Evolutionary conservation across 53 echinoderm and acorn worm genomes (phyloP).

Genomic region (Astropecten irregularis): DNA sequence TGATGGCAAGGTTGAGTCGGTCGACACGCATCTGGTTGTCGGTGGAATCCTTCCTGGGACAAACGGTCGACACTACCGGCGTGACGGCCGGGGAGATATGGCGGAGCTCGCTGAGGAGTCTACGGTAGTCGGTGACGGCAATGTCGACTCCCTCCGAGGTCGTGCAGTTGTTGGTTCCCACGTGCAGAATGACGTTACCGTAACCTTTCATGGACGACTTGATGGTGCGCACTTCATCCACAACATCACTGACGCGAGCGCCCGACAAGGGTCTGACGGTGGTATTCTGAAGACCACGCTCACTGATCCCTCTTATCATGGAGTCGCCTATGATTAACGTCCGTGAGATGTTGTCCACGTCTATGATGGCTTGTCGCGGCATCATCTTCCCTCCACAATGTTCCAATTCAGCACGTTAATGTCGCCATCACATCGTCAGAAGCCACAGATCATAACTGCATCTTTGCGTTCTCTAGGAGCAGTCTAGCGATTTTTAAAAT

Average conservation of each 20-base stretch:
- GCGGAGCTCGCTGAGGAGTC: not conserved
- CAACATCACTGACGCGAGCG: conserved; percentile 16
- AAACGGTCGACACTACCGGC: conserved; percentile 24
- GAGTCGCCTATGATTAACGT: conserved; percentile 43
- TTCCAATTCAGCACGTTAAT: not conserved
- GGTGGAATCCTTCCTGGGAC: conserved; percentile 1
- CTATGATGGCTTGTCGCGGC: not conserved
- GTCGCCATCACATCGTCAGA: not conserved
- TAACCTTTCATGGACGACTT: conserved; percentile 45
- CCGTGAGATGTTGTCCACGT: not conserved
- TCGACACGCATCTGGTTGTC: conserved; percentile 40
- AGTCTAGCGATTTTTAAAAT: no score
- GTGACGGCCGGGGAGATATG: not conserved
- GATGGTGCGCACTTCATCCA: conserved; percentile 2
- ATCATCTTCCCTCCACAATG: not conserved
- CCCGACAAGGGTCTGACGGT: conserved; percentile 10
- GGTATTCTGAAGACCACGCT: conserved; percentile 17
- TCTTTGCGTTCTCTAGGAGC: no score
- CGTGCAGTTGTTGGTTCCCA: conserved; percentile 46
- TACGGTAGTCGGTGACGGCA: conserved; percentile 16
- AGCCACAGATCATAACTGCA: no score
- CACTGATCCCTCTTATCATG: conserved; percentile 38
- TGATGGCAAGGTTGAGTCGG: conserved; percentile 6
- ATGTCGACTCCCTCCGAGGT: not conserved
- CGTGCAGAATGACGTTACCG: conserved; percentile 36